phyloP scores from a whole-genome alignment of 2,797 vertebrate species.

The Scolopax bukidnonensis region DNA sequence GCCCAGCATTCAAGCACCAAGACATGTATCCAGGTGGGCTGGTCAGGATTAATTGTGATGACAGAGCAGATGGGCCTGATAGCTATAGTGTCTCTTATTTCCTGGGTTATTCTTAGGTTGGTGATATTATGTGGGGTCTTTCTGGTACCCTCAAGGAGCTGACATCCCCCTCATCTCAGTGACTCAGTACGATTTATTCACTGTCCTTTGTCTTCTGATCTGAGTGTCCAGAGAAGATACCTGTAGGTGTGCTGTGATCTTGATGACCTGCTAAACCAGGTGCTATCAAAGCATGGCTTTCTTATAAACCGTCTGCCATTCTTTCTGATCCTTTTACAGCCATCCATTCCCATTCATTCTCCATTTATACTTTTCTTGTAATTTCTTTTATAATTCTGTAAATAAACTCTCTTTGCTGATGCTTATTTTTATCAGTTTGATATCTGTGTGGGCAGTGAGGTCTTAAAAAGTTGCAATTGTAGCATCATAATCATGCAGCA shows the following conservation, averaged over 20 bases:
- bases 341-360: neutral
- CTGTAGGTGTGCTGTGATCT: neutral
- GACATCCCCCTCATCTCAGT: neutral
- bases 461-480: neutral
- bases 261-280: neutral
- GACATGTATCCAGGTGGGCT: neutral
- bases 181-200: neutral
- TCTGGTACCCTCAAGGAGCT: neutral
- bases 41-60: neutral
- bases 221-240: neutral
- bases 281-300: neutral
- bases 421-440: neutral
- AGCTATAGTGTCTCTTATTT: neutral
- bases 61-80: neutral
- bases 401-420: neutral
- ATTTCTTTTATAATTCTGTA: neutral
- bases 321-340: neutral
- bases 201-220: neutral
- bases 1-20: neutral
- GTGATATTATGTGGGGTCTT: neutral
- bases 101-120: neutral
- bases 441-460: neutral
- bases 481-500: neutral
- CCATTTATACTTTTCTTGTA: neutral
- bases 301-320: neutral